These are phyloP conservation scores for Amblyopsis rosae DNA, from an alignment of 2,113 vertebrate genomes.

Conservation along the genomic window DNA sequence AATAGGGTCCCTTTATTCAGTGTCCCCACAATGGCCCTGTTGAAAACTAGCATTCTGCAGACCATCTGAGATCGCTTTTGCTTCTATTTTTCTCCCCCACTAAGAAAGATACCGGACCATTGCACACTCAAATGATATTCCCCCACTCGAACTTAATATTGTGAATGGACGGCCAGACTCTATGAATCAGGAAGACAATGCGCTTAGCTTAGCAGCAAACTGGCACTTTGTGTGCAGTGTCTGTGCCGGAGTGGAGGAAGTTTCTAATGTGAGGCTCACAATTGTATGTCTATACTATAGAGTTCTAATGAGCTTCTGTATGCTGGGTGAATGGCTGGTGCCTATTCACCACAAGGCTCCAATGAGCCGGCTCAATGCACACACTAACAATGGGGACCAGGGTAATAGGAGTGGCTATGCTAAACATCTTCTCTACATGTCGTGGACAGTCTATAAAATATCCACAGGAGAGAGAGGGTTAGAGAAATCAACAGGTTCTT, in stretches of 20 bases:
- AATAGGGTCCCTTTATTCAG: slow-evolving; percentile 65
- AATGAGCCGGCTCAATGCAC: slow-evolving; percentile 89
- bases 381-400: slow-evolving; percentile 86
- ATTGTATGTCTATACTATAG: slow-evolving; percentile 97
- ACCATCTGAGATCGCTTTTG: slow-evolving; percentile 64
- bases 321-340: slow-evolving; percentile 87
- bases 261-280: slow-evolving; percentile 89
- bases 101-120: slow-evolving; percentile 67
- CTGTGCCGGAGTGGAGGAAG: slow-evolving; percentile 86
- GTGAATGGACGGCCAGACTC: slow-evolving; percentile 79
- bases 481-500: slow-evolving; percentile 15
- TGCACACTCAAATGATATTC: slow-evolving; percentile 78
- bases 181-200: slow-evolving; percentile 82
- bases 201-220: slow-evolving; percentile 86
- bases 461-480: slow-evolving; percentile 50
- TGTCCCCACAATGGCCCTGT: slow-evolving; percentile 63
- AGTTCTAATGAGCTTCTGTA: slow-evolving; percentile 97
- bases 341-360: slow-evolving; percentile 90
- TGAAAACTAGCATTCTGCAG: slow-evolving; percentile 70
- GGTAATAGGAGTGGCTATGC: slow-evolving; percentile 82
- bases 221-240: slow-evolving; percentile 90
- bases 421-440: slow-evolving; percentile 74
- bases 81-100: slow-evolving; percentile 58
- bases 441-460: slow-evolving; percentile 82
- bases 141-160: slow-evolving; percentile 79